phyloP scores from a whole-genome alignment of 2,888 invertebrate genomes.

The Caenorhabditis panamensis region DNA sequence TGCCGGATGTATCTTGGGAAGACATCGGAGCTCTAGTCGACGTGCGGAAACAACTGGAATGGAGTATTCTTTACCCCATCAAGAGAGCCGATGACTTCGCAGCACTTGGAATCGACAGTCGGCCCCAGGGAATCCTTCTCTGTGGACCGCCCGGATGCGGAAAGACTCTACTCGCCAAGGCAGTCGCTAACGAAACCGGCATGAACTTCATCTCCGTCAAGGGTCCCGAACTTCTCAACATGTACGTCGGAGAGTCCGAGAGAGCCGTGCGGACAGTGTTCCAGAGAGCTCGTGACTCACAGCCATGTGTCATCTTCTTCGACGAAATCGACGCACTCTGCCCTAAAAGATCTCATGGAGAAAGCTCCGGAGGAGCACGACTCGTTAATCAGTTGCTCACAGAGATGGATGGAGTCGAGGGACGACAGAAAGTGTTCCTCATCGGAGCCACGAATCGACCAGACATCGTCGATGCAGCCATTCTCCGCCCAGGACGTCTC shows the following conservation, averaged over 20 bases:
- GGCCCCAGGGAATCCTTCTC: slow-evolving; percentile 90
- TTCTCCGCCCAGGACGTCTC: slow-evolving; percentile 91
- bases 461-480: slow-evolving; percentile 95
- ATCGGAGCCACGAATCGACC: slow-evolving; percentile 97
- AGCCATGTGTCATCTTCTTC: slow-evolving; percentile 98
- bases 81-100: slow-evolving; percentile 89
- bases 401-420: slow-evolving; percentile 98
- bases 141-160: slow-evolving; percentile 94
- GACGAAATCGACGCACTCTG: slow-evolving; percentile 98
- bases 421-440: slow-evolving; percentile 92
- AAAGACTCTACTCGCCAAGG: slow-evolving; percentile 97
- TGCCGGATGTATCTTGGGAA: slow-evolving; percentile 97
- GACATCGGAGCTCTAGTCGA: slow-evolving; percentile 93
- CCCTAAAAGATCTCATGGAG: slow-evolving; percentile 89
- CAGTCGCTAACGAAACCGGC: slow-evolving; percentile 97
- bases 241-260: slow-evolving; percentile 99
- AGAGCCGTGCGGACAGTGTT: slow-evolving; percentile 96
- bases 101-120: slow-evolving; percentile 87
- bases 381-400: slow-evolving; percentile 97
- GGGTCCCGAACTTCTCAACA: slow-evolving; percentile 96
- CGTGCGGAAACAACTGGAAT: slow-evolving; percentile 91
- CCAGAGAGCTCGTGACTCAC: slow-evolving; percentile 92
- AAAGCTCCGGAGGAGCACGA: slow-evolving; percentile 84
- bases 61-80: slow-evolving; percentile 93
- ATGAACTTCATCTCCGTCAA: slow-evolving; percentile 99